Conservation (phyloP, 2,888 invertebrate species). For the Amphimallon solstitiale region DNA sequence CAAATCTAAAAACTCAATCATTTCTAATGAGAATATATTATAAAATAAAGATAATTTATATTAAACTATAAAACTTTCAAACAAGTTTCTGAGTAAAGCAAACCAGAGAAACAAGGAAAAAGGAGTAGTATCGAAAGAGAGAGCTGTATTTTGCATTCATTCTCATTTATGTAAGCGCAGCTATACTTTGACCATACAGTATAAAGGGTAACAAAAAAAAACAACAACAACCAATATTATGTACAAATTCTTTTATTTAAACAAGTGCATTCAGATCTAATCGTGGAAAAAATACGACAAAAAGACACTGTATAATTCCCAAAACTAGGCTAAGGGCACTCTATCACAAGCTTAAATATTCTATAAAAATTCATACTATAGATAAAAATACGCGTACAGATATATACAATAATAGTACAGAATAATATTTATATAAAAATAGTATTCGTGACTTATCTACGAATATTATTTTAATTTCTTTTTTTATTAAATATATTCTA, state of each 20-base stretch:
- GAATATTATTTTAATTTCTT: slow-evolving; percentile 8
- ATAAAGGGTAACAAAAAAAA: too few species aligned
- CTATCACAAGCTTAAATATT: slow-evolving; percentile 39
- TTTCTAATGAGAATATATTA: too few species aligned
- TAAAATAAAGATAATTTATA: too few species aligned
- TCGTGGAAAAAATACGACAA: slow-evolving; percentile 32
- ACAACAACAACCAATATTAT: background rate
- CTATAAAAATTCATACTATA: slow-evolving; percentile 30
- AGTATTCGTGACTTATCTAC: slow-evolving; percentile 21
- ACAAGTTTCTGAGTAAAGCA: too few species aligned
- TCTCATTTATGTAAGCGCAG: too few species aligned
- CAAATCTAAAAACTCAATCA: too few species aligned
- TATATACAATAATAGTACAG: slow-evolving; percentile 18
- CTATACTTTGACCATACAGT: too few species aligned
- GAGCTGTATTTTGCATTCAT: too few species aligned
- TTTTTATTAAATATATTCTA: slow-evolving; percentile 4
- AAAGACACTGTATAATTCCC: slow-evolving; percentile 34
- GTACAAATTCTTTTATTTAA: slow-evolving; percentile 31
- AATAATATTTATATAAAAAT: slow-evolving; percentile 21
- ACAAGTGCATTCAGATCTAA: slow-evolving; percentile 37
- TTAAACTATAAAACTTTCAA: too few species aligned
- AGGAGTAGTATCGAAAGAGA: too few species aligned
- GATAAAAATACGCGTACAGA: slow-evolving; percentile 7
- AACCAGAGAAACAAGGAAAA: too few species aligned
- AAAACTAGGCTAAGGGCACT: slow-evolving; percentile 35